These are phyloP conservation scores for Triops cancriformis DNA, from an alignment of 1,140 invertebrate genomes.

Conservation along the genomic window DNA sequence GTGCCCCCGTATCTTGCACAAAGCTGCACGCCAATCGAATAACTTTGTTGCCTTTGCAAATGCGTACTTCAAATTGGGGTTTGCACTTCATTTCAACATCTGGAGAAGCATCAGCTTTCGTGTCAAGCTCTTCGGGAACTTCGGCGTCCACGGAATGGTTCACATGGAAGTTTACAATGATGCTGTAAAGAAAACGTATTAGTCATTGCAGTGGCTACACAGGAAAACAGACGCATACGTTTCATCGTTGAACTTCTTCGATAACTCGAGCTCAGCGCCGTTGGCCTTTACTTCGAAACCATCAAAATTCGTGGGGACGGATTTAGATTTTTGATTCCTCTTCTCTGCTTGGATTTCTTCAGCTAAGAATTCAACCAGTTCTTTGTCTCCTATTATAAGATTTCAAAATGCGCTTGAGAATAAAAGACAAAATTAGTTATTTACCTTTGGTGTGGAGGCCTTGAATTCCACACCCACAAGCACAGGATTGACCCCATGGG, in stretches of 20 bases:
- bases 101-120: slow-evolving; percentile 52
- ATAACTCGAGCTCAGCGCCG: slow-evolving; percentile 67
- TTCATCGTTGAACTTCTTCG: slow-evolving; percentile 63
- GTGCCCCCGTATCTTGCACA: slow-evolving; percentile 44
- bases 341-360: slow-evolving; percentile 83
- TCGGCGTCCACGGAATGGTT: slow-evolving; percentile 82
- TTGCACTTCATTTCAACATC: slow-evolving; percentile 68
- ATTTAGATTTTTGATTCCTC: slow-evolving; percentile 64
- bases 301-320: slow-evolving; percentile 62
- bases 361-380: slow-evolving; percentile 72
- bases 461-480: slow-evolving; percentile 13
- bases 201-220: background rate
- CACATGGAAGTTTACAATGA: slow-evolving; percentile 71
- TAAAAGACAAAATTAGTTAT: slow-evolving; percentile 37
- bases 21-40: slow-evolving; percentile 75
- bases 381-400: slow-evolving; percentile 60
- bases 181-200: slow-evolving; percentile 43
- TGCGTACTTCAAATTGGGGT: slow-evolving; percentile 75
- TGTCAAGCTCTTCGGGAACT: slow-evolving; percentile 48
- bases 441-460: slow-evolving; percentile 58
- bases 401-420: background rate
- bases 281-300: slow-evolving; percentile 66
- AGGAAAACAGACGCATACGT: slow-evolving; percentile 46
- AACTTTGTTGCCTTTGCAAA: slow-evolving; percentile 61
- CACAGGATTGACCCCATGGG: slow-evolving; percentile 2